Evolutionary conservation across 2,888 invertebrate species (phyloP).

Genomic region (Polydrusus cervinus): DNA sequence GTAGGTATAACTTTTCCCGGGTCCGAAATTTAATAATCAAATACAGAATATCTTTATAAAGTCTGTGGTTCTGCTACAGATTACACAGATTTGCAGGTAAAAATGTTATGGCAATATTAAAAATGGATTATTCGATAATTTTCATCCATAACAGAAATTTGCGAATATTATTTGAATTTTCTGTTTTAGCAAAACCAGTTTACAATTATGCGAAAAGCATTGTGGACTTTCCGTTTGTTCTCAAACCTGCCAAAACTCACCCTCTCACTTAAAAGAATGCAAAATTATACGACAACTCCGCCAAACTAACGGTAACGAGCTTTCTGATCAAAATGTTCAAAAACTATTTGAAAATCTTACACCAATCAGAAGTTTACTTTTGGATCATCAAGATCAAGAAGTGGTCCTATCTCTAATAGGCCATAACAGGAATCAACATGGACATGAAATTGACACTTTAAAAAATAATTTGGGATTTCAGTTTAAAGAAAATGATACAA

Average conservation of each 20-base stretch:
- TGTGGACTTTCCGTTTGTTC: slow-evolving; percentile 84
- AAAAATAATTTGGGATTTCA: slow-evolving; percentile 71
- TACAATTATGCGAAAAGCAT: slow-evolving; percentile 75
- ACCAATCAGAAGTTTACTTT: slow-evolving; percentile 70
- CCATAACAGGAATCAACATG: slow-evolving; percentile 70
- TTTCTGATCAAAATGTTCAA: neutral
- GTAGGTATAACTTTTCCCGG: too few relatives aligned
- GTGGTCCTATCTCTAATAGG: slow-evolving; percentile 72
- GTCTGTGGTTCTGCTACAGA: too few relatives aligned
- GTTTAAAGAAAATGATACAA: slow-evolving; percentile 74
- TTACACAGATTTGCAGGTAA: too few relatives aligned
- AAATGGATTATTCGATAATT: too few relatives aligned
- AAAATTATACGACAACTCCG: slow-evolving; percentile 74
- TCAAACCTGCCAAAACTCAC: slow-evolving; percentile 76
- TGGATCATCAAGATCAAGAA: slow-evolving; percentile 71
- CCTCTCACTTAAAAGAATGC: slow-evolving; percentile 79
- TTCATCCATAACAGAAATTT: too few relatives aligned
- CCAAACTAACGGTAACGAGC: neutral
- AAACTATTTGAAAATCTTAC: slow-evolving; percentile 69
- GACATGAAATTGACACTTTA: slow-evolving; percentile 75
- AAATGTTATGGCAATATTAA: too few relatives aligned
- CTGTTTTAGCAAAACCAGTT: slow-evolving; percentile 72
- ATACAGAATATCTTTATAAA: too few relatives aligned
- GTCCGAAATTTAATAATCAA: too few relatives aligned
- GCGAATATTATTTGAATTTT: too few relatives aligned